Base-by-base conservation (phyloP, 2,888 invertebrate genomes). In the Hypolimnas misippus region DNA sequence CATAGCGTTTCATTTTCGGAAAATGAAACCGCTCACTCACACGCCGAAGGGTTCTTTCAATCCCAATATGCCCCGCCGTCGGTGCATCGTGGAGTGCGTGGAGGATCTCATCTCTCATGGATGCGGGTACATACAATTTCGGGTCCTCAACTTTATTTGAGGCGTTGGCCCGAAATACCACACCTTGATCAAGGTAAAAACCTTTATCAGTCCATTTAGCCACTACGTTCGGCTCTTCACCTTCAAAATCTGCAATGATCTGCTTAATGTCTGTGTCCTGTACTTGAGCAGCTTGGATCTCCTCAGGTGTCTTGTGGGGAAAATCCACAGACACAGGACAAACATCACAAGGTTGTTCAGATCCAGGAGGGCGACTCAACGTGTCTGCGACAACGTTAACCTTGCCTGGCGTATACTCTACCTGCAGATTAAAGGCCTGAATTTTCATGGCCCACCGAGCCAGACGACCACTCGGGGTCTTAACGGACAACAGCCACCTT, bases 381-480 rank as follows among this genome's bases (percentile, higher is more conserved):
- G 63, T 58, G 19, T 66, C 65, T 1, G 65, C 63, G 1, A 65
- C 17, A 3, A 58, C 61, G 42, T 65, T 67, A 1, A 52, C 31
- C n/a, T n/a, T n/a, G n/a, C n/a, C n/a, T n/a, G n/a, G n/a, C n/a
- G n/a, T n/a, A n/a, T n/a, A n/a, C n/a, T n/a, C n/a, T n/a, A n/a
- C n/a, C n/a, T n/a, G n/a, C n/a, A n/a, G n/a, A n/a, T n/a, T n/a
- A n/a, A n/a, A 84, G 3, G 72, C 70, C 61, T 83, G 78, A 1
- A 90, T 65, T 3, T 52, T 51, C 3, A 88, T 57, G 0, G 80
- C 78, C 89, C 88, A 91, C 17, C 87, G 60, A 0, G 79, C 80
- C 1, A 91, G 66, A 31, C 88, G 63, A 4, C 82, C 82, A 12
- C 75, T 71, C 0, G 79, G 78, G 17, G 83, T 71, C 58, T 81